Evolutionary conservation across 2,797 vertebrate genomes (phyloP), one percentile per base, ranked within the genome.

Genomic region (Ptychobarbus kaznakovi): DNA sequence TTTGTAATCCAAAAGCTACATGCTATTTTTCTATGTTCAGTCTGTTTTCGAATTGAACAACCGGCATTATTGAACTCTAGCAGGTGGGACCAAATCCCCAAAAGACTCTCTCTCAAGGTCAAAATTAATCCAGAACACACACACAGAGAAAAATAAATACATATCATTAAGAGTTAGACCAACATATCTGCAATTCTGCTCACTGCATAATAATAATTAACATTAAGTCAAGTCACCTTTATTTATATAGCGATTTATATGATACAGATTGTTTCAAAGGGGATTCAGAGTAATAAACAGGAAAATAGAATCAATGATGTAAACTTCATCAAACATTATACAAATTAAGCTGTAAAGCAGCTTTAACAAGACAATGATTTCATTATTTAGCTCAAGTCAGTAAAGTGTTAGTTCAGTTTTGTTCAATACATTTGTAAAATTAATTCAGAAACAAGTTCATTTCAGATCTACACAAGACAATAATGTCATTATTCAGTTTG

Each of bases 1-100:
- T 76, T 76, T 76, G 63, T 76, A 53, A 83, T 85, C 87, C 77
- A 49, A 49, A 56, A 80, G 80, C 49, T 49, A 25, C 76, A 58
- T 75, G 42, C 44, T 75, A 38, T 86, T 82, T 53, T 70, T 42
- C 63, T 7, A 70, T 42, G 22, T 72, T 68, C 2, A 13, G 16
- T 28, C 22, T 35, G 40, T 56, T 44, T 35, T 13, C 35, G 56
- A 82, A 83, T 65, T n/a, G 81, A 40, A 76, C 76, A 78, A 2
- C 2, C 10, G 12, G 3, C 6, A 1, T 75, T 66, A 53, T 12
- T 20, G 72, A 32, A 63, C 32, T 32, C 32, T 42, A 76, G 73
- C 61, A 83, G 82, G 73, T 68, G 82, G 73, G 44, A 68, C 32
- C 61, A 83, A 68, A 83, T 68, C 73, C 72, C 20, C 1, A 83